These are phyloP conservation scores for Gymnoscopelus microlampas DNA, from an alignment of 2,797 vertebrate species.

Conservation along the genomic window DNA sequence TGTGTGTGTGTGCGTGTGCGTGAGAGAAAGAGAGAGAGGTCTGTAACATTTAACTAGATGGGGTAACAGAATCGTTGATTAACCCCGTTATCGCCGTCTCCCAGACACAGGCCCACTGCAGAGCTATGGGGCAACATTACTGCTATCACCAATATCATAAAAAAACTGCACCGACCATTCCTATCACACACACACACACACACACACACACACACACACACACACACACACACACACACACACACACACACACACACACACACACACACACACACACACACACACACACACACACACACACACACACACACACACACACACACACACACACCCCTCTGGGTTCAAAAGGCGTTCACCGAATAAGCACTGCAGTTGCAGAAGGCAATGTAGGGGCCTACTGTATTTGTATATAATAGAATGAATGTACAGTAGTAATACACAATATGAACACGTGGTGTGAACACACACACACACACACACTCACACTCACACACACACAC, in stretches of 20 bases:
- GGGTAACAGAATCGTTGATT: conserved; percentile 61
- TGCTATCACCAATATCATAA: conserved; percentile 52
- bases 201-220: conserved; percentile 6
- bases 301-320: conserved; percentile 9
- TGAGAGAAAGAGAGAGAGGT: conserved; percentile 46
- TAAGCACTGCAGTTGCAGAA: conserved; percentile 22
- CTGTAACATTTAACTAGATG: conserved; percentile 71
- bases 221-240: conserved; percentile 12
- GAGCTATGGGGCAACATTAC: conserved; percentile 42
- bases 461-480: too few species aligned
- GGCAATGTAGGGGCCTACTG: not conserved
- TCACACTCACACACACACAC: too few species aligned
- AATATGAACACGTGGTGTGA: too few species aligned
- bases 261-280: conserved; percentile 13
- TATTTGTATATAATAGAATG: not conserved
- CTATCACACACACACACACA: not conserved
- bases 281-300: not conserved
- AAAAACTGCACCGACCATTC: conserved; percentile 36
- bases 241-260: conserved; percentile 1
- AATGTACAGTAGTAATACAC: too few species aligned
- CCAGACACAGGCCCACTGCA: conserved; percentile 54
- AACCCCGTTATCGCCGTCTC: conserved; percentile 65
- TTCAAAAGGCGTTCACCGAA: conserved; percentile 19
- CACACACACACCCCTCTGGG: conserved; percentile 14
- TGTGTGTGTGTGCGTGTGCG: conserved; percentile 19